Percentiles rank a stretch among this genome's conserved stretches.
These are phyloP conservation scores for Acanthosepion esculentum DNA, from an alignment of 2,888 invertebrate genomes.

Conservation along the genomic window DNA sequence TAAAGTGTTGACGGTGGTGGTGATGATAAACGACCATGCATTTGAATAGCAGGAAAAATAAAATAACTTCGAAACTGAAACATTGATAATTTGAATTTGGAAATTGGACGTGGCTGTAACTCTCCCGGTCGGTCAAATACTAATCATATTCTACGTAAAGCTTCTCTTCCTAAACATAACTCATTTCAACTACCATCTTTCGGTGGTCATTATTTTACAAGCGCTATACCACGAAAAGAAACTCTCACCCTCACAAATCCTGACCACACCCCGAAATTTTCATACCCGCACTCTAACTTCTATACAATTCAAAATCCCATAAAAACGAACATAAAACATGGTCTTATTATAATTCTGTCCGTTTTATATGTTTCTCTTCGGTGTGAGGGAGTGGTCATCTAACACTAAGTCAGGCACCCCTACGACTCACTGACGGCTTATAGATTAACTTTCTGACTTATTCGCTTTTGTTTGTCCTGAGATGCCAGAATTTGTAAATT, in stretches of 20 bases:
- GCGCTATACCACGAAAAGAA: neutral
- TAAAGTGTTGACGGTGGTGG: neutral
- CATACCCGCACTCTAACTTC: neutral
- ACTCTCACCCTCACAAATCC: neutral
- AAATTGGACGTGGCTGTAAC: neutral
- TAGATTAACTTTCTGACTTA: constrained; percentile 33
- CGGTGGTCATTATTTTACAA: neutral
- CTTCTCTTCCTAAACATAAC: neutral
- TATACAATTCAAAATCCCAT: constrained; percentile 12
- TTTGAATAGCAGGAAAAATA: neutral
- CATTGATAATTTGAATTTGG: neutral
- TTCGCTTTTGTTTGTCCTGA: neutral
- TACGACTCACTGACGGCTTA: neutral
- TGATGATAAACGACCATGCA: neutral
- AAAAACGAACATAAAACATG: neutral
- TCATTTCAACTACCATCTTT: constrained; percentile 33
- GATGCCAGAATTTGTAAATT: neutral
- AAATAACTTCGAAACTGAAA: too few relatives aligned
- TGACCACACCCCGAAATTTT: neutral
- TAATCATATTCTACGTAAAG: neutral
- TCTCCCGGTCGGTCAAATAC: neutral
- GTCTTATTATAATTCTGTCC: constrained; percentile 33
- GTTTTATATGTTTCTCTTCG: neutral
- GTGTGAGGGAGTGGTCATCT: neutral
- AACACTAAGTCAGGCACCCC: neutral